Conservation (phyloP, 1,140 invertebrate species). For the Aphelinus certus region DNA sequence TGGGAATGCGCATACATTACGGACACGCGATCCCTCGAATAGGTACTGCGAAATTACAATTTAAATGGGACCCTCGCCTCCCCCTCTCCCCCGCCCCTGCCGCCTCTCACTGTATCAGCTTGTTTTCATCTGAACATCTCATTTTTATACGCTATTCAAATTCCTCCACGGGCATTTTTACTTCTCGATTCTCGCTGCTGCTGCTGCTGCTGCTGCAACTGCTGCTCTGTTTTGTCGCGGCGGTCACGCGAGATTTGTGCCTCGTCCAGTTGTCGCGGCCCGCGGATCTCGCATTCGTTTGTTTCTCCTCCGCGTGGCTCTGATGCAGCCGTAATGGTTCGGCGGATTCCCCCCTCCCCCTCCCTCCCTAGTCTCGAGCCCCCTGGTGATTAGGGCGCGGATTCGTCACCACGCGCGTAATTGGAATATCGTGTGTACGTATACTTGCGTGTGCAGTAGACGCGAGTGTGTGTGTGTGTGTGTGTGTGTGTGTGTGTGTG, state of each 20-base stretch:
- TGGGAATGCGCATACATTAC: constrained; percentile 64
- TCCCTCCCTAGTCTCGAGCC: background rate
- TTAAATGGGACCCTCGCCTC: constrained; percentile 59
- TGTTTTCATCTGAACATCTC: constrained; percentile 66
- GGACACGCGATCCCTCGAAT: constrained; percentile 60
- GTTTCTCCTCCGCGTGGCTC: background rate
- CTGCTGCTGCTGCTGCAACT: background rate
- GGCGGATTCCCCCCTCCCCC: constrained; percentile 16
- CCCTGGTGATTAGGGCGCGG: constrained; percentile 11
- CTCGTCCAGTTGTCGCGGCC: constrained; percentile 40
- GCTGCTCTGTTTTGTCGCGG: background rate
- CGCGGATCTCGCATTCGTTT: constrained; percentile 36
- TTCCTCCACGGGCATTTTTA: constrained; percentile 47
- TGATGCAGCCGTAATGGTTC: constrained; percentile 3
- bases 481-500: background rate
- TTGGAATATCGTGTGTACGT: constrained; percentile 9
- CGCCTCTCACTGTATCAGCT: constrained; percentile 52
- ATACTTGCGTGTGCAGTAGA: background rate
- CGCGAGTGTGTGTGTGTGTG: background rate
- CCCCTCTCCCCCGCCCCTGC: constrained; percentile 45
- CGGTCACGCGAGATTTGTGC: constrained; percentile 47
- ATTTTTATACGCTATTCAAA: constrained; percentile 65
- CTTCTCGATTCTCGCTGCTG: background rate
- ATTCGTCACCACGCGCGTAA: constrained; percentile 12
- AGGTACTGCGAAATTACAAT: constrained; percentile 64